Evolutionary conservation across 2,797 vertebrate genomes (phyloP), one percentile per base, ranked within the genome.

Genomic region (Ctenosaura bakeri): DNA sequence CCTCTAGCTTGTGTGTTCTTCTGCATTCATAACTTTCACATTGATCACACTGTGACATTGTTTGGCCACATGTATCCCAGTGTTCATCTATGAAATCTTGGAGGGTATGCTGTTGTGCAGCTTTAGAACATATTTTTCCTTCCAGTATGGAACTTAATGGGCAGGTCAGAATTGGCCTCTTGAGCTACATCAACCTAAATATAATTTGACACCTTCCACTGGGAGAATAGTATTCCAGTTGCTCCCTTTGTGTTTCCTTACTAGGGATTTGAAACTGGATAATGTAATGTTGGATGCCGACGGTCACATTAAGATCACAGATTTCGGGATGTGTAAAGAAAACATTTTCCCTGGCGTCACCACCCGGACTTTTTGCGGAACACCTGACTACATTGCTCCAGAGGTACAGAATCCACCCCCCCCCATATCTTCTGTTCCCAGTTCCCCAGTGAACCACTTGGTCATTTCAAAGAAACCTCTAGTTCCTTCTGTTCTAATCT

Each of bases 271-370:
- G 88, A 99, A 99, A 96, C 97, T 99, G 97, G 98, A 99, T 92
- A 99, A 99, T 5, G 98, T 99, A 91, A 97, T 98, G 97, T 96
- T 99, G 78, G 98, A 99, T 93, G 98, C 98, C 0, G 98, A 98
- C 71, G 98, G 98, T 32, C 98, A 99, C 97, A 98, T 99, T 92
- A 99, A 99, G 96, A 99, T 99, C 73, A 98, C 98, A 0, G 98
- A 99, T 94, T 99, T 99, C 2, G 98, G 98, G 91, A 99, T 99
- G 98, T 99, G 98, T 95, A 98, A 98, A 94, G 98, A 99, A 95
- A 98, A 98, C 62, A 97, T 99, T 95, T 97, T 98, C 6, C 97
- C 98, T 0, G 98, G 98, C 16, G 97, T 98, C 92, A 98, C 98
- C 56, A 98, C 98, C 0, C 97, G 97, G 79, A 99, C 98, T 20